A percentile compares a stretch with the other conserved stretches of the same genome.
Evolutionary conservation across 2,797 vertebrate species (phyloP).

Genomic region (Leuciscus waleckii): DNA sequence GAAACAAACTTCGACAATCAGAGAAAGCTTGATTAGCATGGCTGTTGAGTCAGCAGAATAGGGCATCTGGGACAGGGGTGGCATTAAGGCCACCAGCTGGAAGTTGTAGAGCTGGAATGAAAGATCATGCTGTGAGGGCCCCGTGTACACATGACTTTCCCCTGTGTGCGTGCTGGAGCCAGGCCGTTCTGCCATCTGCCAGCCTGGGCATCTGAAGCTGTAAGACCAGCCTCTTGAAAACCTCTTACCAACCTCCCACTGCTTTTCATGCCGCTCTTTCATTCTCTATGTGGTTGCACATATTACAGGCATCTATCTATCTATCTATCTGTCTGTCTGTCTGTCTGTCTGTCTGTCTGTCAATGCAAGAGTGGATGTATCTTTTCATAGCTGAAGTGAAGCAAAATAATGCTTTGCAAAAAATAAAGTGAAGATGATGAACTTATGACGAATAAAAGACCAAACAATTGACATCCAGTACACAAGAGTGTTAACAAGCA

Average conservation of each 20-base stretch:
- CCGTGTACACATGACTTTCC: constrained; percentile 13
- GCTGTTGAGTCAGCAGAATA: constrained; percentile 17
- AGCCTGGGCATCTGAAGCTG: constrained; percentile 13
- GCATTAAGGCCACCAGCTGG: constrained; percentile 13
- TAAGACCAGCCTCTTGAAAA: constrained; percentile 1
- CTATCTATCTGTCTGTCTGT: too few species aligned
- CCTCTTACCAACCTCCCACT: constrained; percentile 6
- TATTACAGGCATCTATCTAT: background rate
- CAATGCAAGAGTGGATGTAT: background rate
- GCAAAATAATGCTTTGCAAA: background rate
- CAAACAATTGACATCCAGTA: too few species aligned
- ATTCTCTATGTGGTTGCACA: background rate
- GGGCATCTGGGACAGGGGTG: constrained; percentile 5
- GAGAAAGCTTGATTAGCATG: constrained; percentile 2
- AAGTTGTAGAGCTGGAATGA: constrained; percentile 18
- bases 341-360: too few species aligned
- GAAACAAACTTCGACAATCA: constrained; percentile 13
- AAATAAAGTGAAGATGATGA: background rate
- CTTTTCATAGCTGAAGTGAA: background rate
- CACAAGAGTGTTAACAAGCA: too few species aligned
- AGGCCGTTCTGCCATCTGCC: constrained; percentile 27
- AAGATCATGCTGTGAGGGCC: background rate
- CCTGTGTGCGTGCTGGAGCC: background rate
- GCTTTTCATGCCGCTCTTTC: background rate
- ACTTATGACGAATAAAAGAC: background rate